Conservation (phyloP, 92 coral and sea anemone species). For the Pocillopora grandis region DNA sequence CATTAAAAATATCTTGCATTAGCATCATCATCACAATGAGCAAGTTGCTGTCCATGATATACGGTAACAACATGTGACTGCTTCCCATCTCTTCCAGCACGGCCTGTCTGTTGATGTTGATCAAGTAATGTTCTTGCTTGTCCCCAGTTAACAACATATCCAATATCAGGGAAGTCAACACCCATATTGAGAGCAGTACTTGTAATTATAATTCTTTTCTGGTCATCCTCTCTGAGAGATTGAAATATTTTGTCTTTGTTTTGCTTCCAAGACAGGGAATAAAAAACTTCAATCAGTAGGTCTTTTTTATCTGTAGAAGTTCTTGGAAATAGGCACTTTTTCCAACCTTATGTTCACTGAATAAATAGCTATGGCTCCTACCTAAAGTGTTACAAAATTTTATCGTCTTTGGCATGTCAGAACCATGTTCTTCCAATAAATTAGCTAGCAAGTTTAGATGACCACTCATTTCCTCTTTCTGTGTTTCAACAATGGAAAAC, state of each 20-base stretch:
- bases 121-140: slow-evolving; percentile 52
- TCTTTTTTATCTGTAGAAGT: slow-evolving; percentile 40
- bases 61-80: slow-evolving; percentile 30
- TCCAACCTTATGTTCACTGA: slow-evolving; percentile 38
- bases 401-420: slow-evolving; percentile 51
- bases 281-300: slow-evolving; percentile 52
- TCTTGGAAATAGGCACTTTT: slow-evolving; percentile 29
- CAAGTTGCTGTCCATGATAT: slow-evolving; percentile 57
- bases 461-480: slow-evolving; percentile 19
- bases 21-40: slow-evolving; percentile 55
- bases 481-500: slow-evolving; percentile 25
- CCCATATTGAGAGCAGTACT: slow-evolving; percentile 63
- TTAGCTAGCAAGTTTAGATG: slow-evolving; percentile 50
- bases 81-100: slow-evolving; percentile 62
- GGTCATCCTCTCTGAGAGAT: slow-evolving; percentile 32
- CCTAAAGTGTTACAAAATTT: slow-evolving; percentile 49
- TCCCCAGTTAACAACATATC: slow-evolving; percentile 45
- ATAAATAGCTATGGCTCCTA: slow-evolving; percentile 40
- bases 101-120: slow-evolving; percentile 65
- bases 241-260: slow-evolving; percentile 45
- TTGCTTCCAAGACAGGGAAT: slow-evolving; percentile 43
- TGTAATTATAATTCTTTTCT: slow-evolving; percentile 48
- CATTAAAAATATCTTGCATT: too few relatives aligned
- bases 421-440: slow-evolving; percentile 30
- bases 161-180: slow-evolving; percentile 55